These are phyloP conservation scores for Syrista parreyssii DNA, from an alignment of 2,888 invertebrate genomes.

Conservation along the genomic window DNA sequence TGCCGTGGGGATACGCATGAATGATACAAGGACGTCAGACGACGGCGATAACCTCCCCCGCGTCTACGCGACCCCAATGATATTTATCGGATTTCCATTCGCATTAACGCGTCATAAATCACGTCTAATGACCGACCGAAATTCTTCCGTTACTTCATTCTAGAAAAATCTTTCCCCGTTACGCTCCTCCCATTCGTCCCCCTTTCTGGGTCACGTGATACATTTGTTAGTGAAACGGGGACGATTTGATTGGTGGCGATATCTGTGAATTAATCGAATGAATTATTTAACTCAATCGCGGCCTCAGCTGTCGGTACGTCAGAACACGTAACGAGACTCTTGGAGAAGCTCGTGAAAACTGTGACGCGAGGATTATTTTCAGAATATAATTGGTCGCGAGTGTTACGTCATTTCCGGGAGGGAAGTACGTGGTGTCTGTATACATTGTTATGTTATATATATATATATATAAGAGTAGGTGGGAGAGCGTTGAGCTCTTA, in stretches of 20 bases:
- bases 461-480: not conserved
- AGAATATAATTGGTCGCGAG: not conserved
- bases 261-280: not conserved
- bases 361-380: not conserved
- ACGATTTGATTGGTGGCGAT: not conserved
- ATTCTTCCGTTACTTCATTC: not conserved
- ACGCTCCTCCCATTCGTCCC: not conserved
- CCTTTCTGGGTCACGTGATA: not conserved
- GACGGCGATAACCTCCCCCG: not conserved
- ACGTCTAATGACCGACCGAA: slow-evolving; percentile 10
- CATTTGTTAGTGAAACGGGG: not conserved
- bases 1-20: not conserved
- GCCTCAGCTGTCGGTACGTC: not conserved
- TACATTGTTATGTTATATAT: not conserved
- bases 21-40: not conserved
- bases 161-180: not conserved
- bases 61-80: not conserved
- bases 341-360: not conserved
- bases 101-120: slow-evolving; percentile 43
- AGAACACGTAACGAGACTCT: not conserved
- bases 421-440: not conserved
- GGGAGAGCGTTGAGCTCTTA: not conserved
- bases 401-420: not conserved
- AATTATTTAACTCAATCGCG: not conserved
- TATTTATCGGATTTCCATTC: slow-evolving; percentile 26